A percentile compares a stretch with the other conserved stretches of the same genome.
These are phyloP conservation scores for Ophion ellenae DNA, from an alignment of 2,888 invertebrate genomes.

Conservation along the genomic window DNA sequence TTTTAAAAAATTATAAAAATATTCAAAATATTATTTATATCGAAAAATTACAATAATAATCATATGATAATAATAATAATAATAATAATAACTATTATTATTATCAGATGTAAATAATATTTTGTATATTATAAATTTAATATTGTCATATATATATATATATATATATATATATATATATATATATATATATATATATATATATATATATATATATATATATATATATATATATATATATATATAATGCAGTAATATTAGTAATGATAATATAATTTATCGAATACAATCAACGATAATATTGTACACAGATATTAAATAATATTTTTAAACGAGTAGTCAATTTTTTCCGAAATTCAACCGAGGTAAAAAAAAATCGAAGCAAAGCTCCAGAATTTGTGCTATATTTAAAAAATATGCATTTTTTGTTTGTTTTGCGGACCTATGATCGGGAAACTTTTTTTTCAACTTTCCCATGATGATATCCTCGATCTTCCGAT, in stretches of 20 bases:
- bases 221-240: too few species aligned
- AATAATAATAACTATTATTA: background rate
- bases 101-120: background rate
- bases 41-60: background rate
- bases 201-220: too few species aligned
- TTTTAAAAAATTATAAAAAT: background rate
- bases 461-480: constrained; percentile 87
- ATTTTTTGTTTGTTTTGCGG: background rate
- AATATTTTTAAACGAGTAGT: background rate
- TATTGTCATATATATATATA: too few species aligned
- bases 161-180: too few species aligned
- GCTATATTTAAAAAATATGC: background rate
- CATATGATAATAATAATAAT: background rate
- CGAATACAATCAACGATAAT: too few species aligned
- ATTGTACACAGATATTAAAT: too few species aligned
- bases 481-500: constrained; percentile 90
- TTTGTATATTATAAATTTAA: background rate
- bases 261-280: too few species aligned
- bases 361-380: background rate
- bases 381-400: background rate
- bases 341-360: too few species aligned
- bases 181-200: too few species aligned
- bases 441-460: constrained; percentile 88
- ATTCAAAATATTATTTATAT: background rate
- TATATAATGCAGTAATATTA: too few species aligned